Conservation (phyloP, 2,888 invertebrate species). For the Metellina segmentata region DNA sequence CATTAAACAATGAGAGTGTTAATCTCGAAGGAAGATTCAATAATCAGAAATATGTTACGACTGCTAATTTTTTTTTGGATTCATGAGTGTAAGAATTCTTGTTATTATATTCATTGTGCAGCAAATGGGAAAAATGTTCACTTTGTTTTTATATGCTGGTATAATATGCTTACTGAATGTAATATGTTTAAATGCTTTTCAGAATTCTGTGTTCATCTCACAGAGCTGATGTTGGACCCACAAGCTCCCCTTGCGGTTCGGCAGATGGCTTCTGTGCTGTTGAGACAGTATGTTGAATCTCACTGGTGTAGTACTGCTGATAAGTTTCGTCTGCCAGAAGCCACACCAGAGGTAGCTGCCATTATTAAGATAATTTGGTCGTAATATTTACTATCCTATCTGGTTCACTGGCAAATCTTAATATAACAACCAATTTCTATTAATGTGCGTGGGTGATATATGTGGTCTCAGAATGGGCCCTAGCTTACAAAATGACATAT, state of each 20-base stretch:
- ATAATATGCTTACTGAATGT: background rate
- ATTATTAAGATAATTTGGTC: too few relatives aligned
- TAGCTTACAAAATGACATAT: too few relatives aligned
- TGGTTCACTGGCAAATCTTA: background rate
- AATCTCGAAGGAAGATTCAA: too few relatives aligned
- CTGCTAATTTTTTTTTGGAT: too few relatives aligned
- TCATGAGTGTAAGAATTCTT: too few relatives aligned
- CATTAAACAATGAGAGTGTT: too few relatives aligned
- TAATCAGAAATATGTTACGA: too few relatives aligned
- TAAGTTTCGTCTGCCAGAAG: constrained; percentile 84
- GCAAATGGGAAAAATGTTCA: background rate
- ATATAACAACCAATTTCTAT: background rate
- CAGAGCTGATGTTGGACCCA: constrained; percentile 86
- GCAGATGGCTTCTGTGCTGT: constrained; percentile 87
- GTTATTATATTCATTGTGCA: too few relatives aligned
- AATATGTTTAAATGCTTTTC: constrained; percentile 76
- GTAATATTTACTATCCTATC: too few relatives aligned
- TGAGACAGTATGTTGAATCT: constrained; percentile 87
- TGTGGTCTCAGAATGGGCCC: too few relatives aligned
- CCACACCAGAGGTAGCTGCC: constrained; percentile 81
- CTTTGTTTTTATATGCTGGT: background rate
- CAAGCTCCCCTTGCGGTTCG: constrained; percentile 85
- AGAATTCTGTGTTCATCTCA: constrained; percentile 85
- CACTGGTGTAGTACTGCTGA: constrained; percentile 85
- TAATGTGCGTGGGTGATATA: too few relatives aligned